These are phyloP conservation scores for Microctonus aethiopoides DNA, from an alignment of 2,888 invertebrate species.

Conservation along the genomic window DNA sequence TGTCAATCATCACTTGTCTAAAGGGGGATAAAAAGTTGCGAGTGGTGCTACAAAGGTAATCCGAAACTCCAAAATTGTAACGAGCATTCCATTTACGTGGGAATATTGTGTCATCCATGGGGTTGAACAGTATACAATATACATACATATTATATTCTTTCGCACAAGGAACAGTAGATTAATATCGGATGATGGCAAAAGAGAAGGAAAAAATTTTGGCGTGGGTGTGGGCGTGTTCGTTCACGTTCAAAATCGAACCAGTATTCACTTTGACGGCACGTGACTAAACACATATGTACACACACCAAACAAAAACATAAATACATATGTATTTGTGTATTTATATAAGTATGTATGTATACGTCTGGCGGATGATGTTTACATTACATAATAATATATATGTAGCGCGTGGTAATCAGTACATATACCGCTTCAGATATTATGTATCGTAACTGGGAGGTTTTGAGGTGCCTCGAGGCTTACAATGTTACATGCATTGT, in stretches of 20 bases:
- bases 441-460: slow-evolving; percentile 10
- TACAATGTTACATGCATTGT: slow-evolving; percentile 43
- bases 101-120: slow-evolving; percentile 41
- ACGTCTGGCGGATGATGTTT: slow-evolving; percentile 45
- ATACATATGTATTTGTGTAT: too few relatives aligned
- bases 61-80: slow-evolving; percentile 40
- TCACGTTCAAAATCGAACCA: slow-evolving; percentile 48
- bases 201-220: slow-evolving; percentile 23
- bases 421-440: slow-evolving; percentile 26
- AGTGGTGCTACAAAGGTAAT: slow-evolving; percentile 39
- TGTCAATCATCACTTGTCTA: neutral
- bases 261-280: slow-evolving; percentile 52
- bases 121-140: slow-evolving; percentile 32
- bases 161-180: slow-evolving; percentile 3
- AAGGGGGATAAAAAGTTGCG: slow-evolving; percentile 2
- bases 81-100: slow-evolving; percentile 42
- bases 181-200: neutral
- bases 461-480: slow-evolving; percentile 25
- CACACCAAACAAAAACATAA: too few relatives aligned
- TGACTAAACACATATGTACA: too few relatives aligned
- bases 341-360: too few relatives aligned
- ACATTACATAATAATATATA: slow-evolving; percentile 54
- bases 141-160: too few relatives aligned
- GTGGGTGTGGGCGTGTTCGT: slow-evolving; percentile 42
- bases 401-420: slow-evolving; percentile 23